Percentiles rank a stretch among this genome's conserved stretches.
Evolutionary conservation across 2,797 vertebrate genomes (phyloP).

Genomic region (Phalanger gymnotis): DNA sequence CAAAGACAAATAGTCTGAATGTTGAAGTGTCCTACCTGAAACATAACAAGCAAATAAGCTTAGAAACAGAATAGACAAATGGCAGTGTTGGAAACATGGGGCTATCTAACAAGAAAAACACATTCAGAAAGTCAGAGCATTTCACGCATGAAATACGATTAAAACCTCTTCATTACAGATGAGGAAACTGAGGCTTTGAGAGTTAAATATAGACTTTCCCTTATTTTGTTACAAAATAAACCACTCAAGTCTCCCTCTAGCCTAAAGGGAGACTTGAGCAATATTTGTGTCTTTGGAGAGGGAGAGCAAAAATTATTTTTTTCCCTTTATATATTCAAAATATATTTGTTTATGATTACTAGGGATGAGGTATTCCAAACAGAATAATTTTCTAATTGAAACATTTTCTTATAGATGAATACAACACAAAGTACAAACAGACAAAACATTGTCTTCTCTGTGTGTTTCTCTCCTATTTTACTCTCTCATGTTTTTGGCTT

Average conservation of each 20-base stretch:
- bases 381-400: background rate
- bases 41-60: background rate
- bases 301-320: background rate
- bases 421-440: background rate
- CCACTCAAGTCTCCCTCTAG: background rate
- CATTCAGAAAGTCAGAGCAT: background rate
- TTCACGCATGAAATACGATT: background rate
- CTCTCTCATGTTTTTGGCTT: no score
- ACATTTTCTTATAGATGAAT: background rate
- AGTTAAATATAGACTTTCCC: background rate
- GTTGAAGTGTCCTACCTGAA: background rate
- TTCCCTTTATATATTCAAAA: background rate
- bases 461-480: no score
- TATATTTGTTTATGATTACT: background rate
- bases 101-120: background rate
- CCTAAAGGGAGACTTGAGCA: background rate
- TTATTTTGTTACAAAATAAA: background rate
- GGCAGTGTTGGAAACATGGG: background rate
- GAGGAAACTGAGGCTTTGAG: background rate
- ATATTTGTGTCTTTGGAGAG: background rate
- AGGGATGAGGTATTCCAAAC: background rate
- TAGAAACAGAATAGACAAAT: background rate
- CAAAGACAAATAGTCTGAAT: background rate
- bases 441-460: background rate
- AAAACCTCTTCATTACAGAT: background rate